Evolutionary conservation across 2,797 vertebrate genomes (phyloP).

Genomic region (Glossophaga mutica): DNA sequence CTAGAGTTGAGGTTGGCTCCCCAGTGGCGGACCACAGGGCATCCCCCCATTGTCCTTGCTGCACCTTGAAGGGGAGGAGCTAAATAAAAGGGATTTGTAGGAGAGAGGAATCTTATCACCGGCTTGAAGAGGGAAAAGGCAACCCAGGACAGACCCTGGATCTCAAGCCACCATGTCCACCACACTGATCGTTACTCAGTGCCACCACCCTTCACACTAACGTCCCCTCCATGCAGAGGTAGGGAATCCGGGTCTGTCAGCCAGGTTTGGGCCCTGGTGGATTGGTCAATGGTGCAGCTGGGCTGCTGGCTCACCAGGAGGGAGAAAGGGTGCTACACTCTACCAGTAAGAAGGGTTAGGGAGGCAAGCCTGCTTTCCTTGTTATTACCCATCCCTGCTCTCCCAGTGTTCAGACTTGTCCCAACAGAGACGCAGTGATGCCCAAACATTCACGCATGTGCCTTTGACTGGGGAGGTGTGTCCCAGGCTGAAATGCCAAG

Average conservation of each 20-base stretch:
- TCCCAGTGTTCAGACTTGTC: neutral
- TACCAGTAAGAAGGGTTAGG: neutral
- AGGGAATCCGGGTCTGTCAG: neutral
- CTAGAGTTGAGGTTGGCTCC: neutral
- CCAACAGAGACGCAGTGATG: neutral
- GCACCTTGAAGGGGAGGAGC: conserved; percentile 19
- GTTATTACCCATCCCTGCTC: neutral
- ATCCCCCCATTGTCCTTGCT: neutral
- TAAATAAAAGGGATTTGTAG: neutral
- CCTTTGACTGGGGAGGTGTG: neutral
- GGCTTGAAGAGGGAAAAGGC: neutral
- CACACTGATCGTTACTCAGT: neutral
- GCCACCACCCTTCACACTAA: neutral
- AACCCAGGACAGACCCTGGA: neutral
- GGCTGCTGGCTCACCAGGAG: neutral
- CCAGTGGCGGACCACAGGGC: neutral
- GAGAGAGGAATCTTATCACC: neutral
- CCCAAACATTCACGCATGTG: neutral
- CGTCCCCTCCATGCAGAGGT: neutral
- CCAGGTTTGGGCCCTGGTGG: neutral
- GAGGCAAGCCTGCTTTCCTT: neutral
- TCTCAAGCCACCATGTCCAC: neutral
- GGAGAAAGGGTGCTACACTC: neutral
- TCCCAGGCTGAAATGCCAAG: neutral
- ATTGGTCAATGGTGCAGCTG: neutral